Evolutionary conservation across 2,888 invertebrate species (phyloP), one percentile per base, ranked within the genome.

Genomic region (Cerastoderma edule): DNA sequence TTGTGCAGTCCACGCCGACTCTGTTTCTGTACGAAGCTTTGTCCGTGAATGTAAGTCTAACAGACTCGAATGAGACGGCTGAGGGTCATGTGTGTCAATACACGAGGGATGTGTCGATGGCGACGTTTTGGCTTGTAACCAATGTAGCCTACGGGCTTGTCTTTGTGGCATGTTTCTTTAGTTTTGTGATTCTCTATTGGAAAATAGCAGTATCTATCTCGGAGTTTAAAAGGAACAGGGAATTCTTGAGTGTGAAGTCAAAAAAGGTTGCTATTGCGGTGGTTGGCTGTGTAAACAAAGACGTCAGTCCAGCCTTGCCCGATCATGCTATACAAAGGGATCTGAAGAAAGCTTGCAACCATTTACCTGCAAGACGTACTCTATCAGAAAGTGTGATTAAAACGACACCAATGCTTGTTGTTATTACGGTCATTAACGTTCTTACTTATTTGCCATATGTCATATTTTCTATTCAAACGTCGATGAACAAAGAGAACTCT

Each of bases 121-220:
- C 46, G 22, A 27, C 16, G 1, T 19, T 65, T 19, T 28, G 46
- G n/a, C 3, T 65, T 5, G 24, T 46, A 0, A 13, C 30, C 16
- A 46, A 13, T 30, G 19, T 46, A 48, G 19, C 27, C 3, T n/a
- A 65, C 46, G 27, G 30, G 16, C 27, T 46, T 16, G 30, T 33
- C 16, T 65, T 65, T 65, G 24, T 65, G 44, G 24, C 30, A 10
- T 22, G 46, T 24, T 46, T 28, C 10, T 22, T 65, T 8, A 19
- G 30, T 10, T 65, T 65, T 46, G 27, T 65, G 5, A n/a, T 65
- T 24, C 30, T 65, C 13, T 65, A 65, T 33, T 46, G 46, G 44
- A 46, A 28, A 13, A 46, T 65, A 16, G 64, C 28, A 6, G 48
- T 27, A 19, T 28, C 44, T 19, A 65, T 65, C 27, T n/a, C 24